Evolutionary conservation across 2,888 invertebrate genomes (phyloP).

Genomic region (Lamellibrachia satsuma): DNA sequence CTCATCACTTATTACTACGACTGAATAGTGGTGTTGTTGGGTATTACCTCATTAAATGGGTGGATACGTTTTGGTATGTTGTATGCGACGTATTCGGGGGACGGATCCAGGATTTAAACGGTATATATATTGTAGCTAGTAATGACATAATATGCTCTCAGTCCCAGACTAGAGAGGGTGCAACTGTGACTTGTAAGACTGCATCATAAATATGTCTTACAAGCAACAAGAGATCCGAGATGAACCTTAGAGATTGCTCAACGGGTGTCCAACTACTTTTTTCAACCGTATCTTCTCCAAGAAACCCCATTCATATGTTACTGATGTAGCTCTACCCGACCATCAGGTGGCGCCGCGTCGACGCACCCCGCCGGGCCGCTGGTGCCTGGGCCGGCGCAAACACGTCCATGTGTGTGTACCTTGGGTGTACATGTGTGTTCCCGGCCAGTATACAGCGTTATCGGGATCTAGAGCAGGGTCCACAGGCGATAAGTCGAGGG

Average conservation of each 20-base stretch:
- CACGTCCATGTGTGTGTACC: too few species aligned
- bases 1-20: too few species aligned
- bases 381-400: too few species aligned
- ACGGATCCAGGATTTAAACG: too few species aligned
- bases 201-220: not conserved
- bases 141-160: not conserved
- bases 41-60: too few species aligned
- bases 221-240: not conserved
- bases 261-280: not conserved
- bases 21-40: too few species aligned
- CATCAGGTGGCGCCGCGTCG: not conserved
- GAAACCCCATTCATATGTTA: not conserved
- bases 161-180: not conserved
- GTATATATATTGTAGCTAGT: not conserved
- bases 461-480: conserved; percentile 1
- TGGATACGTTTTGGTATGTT: not conserved
- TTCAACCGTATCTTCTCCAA: not conserved
- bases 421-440: too few species aligned
- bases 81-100: too few species aligned
- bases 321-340: not conserved
- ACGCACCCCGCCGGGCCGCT: not conserved
- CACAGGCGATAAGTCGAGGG: not conserved
- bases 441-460: too few species aligned
- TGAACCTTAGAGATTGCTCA: not conserved
- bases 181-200: not conserved